Conservation (phyloP, 2,797 vertebrate species). For the Premnoplex brunnescens region DNA sequence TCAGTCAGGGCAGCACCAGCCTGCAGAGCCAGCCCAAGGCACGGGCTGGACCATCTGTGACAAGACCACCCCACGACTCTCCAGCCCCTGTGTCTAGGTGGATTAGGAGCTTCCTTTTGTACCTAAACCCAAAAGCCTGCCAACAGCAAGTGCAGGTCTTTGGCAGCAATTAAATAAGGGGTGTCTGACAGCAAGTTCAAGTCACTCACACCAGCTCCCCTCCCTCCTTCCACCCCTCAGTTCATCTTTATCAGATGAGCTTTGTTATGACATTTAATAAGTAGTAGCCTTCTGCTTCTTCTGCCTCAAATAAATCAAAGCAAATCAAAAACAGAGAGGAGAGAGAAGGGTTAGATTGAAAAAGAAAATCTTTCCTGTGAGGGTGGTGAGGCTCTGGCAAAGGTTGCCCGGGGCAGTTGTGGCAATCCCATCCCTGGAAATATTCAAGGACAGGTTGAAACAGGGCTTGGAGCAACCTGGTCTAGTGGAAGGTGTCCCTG, state of each 20-base stretch:
- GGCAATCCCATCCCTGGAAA: not conserved
- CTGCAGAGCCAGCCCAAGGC: not conserved
- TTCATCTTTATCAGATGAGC: not conserved
- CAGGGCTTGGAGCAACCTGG: rapidly evolving
- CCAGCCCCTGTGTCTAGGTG: rapidly evolving
- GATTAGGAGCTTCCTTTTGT: not conserved
- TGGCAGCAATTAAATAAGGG: not conserved
- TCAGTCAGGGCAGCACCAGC: too few relatives aligned
- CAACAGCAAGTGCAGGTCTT: not conserved
- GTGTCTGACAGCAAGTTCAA: too few relatives aligned
- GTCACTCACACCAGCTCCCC: not conserved
- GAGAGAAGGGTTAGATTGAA: not conserved
- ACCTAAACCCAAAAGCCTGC: not conserved
- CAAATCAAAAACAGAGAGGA: not conserved
- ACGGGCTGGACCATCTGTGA: not conserved
- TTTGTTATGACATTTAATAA: not conserved
- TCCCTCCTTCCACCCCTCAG: not conserved
- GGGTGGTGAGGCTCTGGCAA: not conserved
- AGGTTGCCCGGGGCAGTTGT: not conserved
- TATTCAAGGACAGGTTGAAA: not conserved
- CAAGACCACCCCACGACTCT: not conserved
- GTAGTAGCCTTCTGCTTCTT: not conserved
- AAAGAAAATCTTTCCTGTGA: not conserved
- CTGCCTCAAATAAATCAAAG: not conserved
- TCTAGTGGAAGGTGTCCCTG: not conserved